Evolutionary conservation across 2,113 vertebrate species (phyloP).

Genomic region (Mola mola): DNA sequence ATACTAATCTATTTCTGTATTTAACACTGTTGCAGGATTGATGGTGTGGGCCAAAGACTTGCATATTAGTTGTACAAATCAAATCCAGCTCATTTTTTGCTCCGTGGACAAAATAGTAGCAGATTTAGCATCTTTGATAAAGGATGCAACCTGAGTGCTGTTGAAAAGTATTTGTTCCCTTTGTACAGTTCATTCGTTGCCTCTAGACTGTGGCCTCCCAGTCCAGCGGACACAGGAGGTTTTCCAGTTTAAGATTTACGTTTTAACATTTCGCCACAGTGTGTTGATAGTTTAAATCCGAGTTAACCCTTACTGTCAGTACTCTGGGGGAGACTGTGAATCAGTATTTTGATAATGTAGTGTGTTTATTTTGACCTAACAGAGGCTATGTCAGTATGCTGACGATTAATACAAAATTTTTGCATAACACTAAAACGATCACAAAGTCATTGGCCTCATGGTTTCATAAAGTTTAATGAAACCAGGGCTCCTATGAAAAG

Average conservation of each 20-base stretch:
- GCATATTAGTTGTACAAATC: slow-evolving; percentile 38
- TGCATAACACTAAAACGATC: too few relatives aligned
- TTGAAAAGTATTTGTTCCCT: slow-evolving; percentile 37
- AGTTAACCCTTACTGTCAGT: slow-evolving; percentile 8
- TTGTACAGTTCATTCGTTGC: slow-evolving; percentile 13
- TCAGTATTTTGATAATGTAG: not conserved
- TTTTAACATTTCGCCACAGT: not conserved
- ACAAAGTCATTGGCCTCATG: too few relatives aligned
- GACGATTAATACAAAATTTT: too few relatives aligned
- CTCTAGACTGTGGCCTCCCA: slow-evolving; percentile 5
- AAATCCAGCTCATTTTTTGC: slow-evolving; percentile 30
- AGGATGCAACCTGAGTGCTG: slow-evolving; percentile 22
- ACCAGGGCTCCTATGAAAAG: too few relatives aligned
- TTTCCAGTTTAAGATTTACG: not conserved
- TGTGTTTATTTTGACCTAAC: too few relatives aligned
- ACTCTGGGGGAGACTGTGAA: not conserved
- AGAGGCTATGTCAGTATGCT: too few relatives aligned
- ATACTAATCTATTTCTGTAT: slow-evolving; percentile 12
- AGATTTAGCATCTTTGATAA: slow-evolving; percentile 15
- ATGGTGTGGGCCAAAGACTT: slow-evolving; percentile 36
- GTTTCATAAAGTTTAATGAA: too few relatives aligned
- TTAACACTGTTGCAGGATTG: slow-evolving; percentile 11
- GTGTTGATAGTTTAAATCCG: not conserved
- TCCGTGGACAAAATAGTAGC: slow-evolving; percentile 15
- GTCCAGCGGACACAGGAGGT: not conserved